Evolutionary conservation across 2,888 invertebrate genomes (phyloP), one percentile per base, ranked within the genome.

Genomic region (Scaptodrosophila latifasciaeformis): DNA sequence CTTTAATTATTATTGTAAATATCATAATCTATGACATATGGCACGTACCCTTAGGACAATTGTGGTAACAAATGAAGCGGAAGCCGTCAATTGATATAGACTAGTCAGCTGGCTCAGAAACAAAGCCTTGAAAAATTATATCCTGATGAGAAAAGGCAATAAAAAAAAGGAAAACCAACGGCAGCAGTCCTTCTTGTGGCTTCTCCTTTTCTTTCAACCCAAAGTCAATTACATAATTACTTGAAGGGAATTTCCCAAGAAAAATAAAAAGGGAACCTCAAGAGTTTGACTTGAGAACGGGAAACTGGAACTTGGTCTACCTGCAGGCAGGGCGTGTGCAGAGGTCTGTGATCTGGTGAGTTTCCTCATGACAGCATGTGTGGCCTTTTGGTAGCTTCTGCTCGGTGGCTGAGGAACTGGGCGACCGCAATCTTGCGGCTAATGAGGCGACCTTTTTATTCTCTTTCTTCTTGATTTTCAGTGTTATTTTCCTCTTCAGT

Each of bases 41-140:
- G 10, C 34, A 35, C 47, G 9, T n/a, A n/a, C 24, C 35, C 29
- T 21, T 1, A 19, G 18, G 19, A 15, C 12, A 42, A 2, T 37
- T 12, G 5, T 9, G 21, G 40, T n/a, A 35, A 35, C 47, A 47
- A 47, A 47, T 47, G 47, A 47, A 47, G 37, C 47, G 35, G 47
- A 47, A 47, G 47, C 47, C 37, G 46, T 35, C 46, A 46, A 46
- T 46, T 46, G 46, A 46, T 35, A 35, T 39, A 18, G 45, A 45
- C 17, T 15, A 12, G 47, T 27, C 13, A 29, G 19, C 27, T 27
- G 37, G 47, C 24, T 37, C 35, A 27, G 24, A 21, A 40, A 13
- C 40, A 43, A 5, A 19, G n/a, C 12, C 27, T 34, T 47, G 13
- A 34, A 34, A 19, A 34, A 34, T 46, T 46, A 46, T 46, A 43